Base-by-base conservation (phyloP, 1,140 invertebrate species). In the Araneus ventricosus region DNA sequence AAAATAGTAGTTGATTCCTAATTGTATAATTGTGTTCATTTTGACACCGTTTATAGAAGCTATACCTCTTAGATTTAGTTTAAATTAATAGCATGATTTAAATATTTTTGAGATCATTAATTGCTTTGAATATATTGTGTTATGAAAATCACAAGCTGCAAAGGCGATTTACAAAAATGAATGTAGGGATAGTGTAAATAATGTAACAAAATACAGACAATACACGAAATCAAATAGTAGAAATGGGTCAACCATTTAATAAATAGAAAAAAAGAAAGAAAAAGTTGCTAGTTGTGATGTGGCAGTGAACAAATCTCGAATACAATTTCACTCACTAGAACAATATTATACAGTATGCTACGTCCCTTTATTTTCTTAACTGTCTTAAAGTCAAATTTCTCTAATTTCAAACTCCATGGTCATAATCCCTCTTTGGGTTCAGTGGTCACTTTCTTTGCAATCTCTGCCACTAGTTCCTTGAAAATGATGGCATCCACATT, bases 401-500 rank as follows among this genome's bases (percentile, higher is more conserved):
- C 70, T 75, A 30, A 30, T 57, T n/a, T 45, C 39, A n/a, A 34
- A 84, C 30, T 22, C 82, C 82, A 4, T 2, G 92, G 86, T 93
- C 92, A 93, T 89, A 93, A 89, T 6, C 70, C 75, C 41, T 95
- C 94, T 88, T 94, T 94, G 14, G 94, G 93, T 91, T 94, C 93
- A 17, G 92, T 93, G 34, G 94, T 94, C 95, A 98, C 96, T 95
- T 97, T 97, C 95, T 97, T 97, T 41, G 98, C 98, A 95, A 99
- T 96, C 95, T 99, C 98, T 96, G 98, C 97, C 96, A 99, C 97
- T 94, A 99, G 97, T 95, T 98, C 98, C 94, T 96, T 97, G 96
- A 99, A 99, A 95, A 99, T 98, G 94, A 99, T 97, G 88, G 98
- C 98, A 96, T 99, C 98, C 94, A 99, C 97, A 96, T 99, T 99